Base-by-base conservation (phyloP, 1,140 invertebrate genomes). In the Euura saliciscinereae region DNA sequence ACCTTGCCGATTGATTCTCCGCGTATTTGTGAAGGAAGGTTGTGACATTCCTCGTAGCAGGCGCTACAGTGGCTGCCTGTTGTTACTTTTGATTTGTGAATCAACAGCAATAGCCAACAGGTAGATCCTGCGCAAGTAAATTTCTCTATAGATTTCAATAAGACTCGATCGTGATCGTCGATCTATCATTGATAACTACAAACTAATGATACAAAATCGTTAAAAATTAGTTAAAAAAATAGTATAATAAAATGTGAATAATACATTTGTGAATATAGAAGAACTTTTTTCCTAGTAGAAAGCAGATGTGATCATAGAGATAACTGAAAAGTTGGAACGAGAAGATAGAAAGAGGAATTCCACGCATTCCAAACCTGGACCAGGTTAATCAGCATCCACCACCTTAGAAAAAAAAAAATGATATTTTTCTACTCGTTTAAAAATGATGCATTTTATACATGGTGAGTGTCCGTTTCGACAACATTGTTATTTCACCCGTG, bases 401-500 rank as follows among this genome's bases (percentile, higher is more conserved):
- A 82, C 79, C 28, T 28, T 28, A 28, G 28, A 28, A 28, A 28
- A 28, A 28, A 28, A 80, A 82, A 77, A 83, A 82, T 83, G 80
- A 81, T 78, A 84, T 74, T 80, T 79, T 78, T 78, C 65, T 76
- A 75, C 80, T 81, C 74, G 74, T 71, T 79, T 75, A 78, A 81
- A 77, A 79, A 82, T 85, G 82, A 85, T 80, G 84, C 79, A 78
- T 77, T 74, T 83, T 79, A 80, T 84, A 84, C 84, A 83, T 78
- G 80, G 79, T 85, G 73, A 84, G 81, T 79, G 28, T 28, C 28
- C 28, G 28, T 28, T 28, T 28, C 28, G 28, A 28, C 28, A 28
- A 28, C 28, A 28, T 28, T 28, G 28, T 1, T 28, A 28, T 28
- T 28, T 28, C 28, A 28, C 28, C 28, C 28, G 28, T 28, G 28